Conservation (phyloP, 2,888 invertebrate genomes). For the Andrena hattorfiana region DNA sequence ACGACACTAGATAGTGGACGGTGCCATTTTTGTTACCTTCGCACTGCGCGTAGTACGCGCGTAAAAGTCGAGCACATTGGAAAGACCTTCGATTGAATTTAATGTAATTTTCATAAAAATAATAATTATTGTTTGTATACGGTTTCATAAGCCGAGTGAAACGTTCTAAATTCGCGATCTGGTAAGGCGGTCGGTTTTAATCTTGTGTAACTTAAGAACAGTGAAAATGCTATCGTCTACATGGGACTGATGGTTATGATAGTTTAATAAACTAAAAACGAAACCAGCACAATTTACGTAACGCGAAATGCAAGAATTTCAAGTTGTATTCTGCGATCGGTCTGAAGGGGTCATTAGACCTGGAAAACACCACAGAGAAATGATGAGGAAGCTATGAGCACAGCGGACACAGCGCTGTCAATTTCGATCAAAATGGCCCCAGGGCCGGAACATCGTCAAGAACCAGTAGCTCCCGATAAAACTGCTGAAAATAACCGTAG, state of each 20-base stretch:
- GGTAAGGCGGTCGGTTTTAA: constrained; percentile 36
- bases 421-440: constrained; percentile 89
- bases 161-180: constrained; percentile 16
- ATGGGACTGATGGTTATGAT: constrained; percentile 39
- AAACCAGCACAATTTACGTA: background rate
- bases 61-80: constrained; percentile 38
- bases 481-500: constrained; percentile 72
- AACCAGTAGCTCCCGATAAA: constrained; percentile 92
- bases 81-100: constrained; percentile 30
- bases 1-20: constrained; percentile 57
- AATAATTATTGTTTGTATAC: constrained; percentile 5
- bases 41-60: constrained; percentile 57
- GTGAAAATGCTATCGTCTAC: constrained; percentile 45
- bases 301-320: constrained; percentile 33
- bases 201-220: constrained; percentile 29
- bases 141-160: background rate
- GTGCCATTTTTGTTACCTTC: constrained; percentile 68
- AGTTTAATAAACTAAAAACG: background rate
- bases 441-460: constrained; percentile 91
- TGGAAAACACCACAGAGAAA: constrained; percentile 55
- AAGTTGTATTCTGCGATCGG: constrained; percentile 18
- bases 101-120: background rate
- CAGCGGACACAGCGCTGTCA: constrained; percentile 76
- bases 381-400: constrained; percentile 66
- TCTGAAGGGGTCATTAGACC: constrained; percentile 29